Evolutionary conservation across 2,888 invertebrate species (phyloP), one percentile per base, ranked within the genome.

Genomic region (Synergus gifuensis): DNA sequence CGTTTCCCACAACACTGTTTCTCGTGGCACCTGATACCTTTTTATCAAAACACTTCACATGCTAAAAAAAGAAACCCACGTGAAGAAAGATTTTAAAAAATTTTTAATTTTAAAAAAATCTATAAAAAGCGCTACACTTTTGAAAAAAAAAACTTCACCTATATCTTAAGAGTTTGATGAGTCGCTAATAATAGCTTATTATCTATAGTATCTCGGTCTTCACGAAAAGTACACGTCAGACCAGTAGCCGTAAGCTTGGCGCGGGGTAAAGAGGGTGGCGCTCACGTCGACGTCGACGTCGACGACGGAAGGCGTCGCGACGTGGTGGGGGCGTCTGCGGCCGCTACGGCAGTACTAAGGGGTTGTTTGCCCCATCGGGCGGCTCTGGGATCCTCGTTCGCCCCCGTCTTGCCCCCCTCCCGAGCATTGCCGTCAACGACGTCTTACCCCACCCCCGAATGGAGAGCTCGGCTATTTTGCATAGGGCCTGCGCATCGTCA

Each of bases 241-340:
- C 63, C 60, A 63, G 58, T 49, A 40, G 76, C 46, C 78, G 28
- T n/a, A 46, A 69, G 36, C 49, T 73, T 49, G 49, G n/a, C 49
- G 76, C 79, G 79, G 78, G 81, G 78, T 8, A 63, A 76, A 77
- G 76, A 82, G 76, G 78, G 81, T 76, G 87, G 87, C 87, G 87
- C 86, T 88, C 84, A 83, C 87, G 86, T 87, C 88, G 85, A 85
- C 86, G 88, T 86, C 87, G 86, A 77, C 85, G 88, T 83, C 85
- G 85, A 85, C 86, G 88, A 86, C 87, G 87, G 86, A 85, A 86
- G 85, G 86, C 87, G 87, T 87, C 89, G 88, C 87, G 88, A 88
- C 88, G 89, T 90, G 90, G 91, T 90, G 91, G 91, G 91, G 91
- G 91, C 90, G 91, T 91, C 90, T 90, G 90, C 89, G 91, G 87